A percentile compares a stretch with the other conserved stretches of the same genome.
Evolutionary conservation across 2,113 vertebrate genomes (phyloP).

Genomic region (Ceyx melanurus): DNA sequence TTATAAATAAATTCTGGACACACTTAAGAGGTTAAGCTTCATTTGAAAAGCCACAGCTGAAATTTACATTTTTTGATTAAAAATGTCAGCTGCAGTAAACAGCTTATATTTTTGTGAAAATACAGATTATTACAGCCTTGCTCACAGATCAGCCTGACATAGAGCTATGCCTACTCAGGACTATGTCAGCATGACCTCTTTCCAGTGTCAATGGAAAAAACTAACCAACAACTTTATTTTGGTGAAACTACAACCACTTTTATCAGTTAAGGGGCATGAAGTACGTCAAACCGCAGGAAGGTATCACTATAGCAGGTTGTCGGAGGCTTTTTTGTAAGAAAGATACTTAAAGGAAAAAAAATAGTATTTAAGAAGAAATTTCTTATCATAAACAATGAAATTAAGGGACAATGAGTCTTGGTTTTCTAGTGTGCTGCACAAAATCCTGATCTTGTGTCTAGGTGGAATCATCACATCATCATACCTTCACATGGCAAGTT

Average conservation of each 20-base stretch:
- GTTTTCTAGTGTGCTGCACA: background rate
- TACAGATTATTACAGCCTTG: background rate
- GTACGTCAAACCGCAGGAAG: background rate
- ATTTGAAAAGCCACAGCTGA: background rate
- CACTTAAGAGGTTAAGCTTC: background rate
- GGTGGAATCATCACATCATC: background rate
- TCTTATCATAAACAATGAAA: background rate
- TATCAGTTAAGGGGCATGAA: background rate
- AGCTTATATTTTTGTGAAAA: background rate
- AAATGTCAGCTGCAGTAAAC: background rate
- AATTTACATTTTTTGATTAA: background rate
- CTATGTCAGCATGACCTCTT: background rate
- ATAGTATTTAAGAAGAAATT: background rate
- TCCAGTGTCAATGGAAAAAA: background rate
- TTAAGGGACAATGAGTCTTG: background rate
- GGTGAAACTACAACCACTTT: background rate
- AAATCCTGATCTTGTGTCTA: background rate
- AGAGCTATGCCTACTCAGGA: rapidly evolving
- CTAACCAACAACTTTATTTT: background rate
- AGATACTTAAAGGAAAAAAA: background rate
- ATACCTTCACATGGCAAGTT: background rate
- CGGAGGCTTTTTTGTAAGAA: background rate
- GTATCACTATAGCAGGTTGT: background rate
- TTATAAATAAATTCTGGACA: background rate
- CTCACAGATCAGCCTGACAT: background rate